A percentile compares a stretch with the other conserved stretches of the same genome.
phyloP scores from a whole-genome alignment of 2,113 vertebrate species.

The Ceyx melanurus region DNA sequence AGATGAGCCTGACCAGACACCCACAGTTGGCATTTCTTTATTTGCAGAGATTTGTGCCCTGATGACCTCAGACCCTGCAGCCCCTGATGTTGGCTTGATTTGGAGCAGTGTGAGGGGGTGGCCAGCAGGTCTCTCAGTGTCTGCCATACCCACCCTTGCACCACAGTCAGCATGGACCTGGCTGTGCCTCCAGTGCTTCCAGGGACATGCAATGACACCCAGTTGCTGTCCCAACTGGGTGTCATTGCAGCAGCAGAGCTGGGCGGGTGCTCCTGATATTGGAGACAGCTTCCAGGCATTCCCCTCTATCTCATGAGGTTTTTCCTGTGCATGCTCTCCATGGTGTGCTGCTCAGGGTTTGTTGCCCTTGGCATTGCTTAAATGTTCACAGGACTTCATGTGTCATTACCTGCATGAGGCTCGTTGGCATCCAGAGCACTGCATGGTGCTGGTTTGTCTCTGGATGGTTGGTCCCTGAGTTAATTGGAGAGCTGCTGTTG shows the following conservation, averaged over 20 bases:
- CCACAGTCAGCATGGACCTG: neutral
- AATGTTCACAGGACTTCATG: accelerated
- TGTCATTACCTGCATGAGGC: accelerated
- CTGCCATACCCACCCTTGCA: neutral
- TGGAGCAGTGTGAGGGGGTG: neutral
- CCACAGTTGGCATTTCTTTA: conserved; percentile 27
- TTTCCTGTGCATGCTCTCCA: accelerated
- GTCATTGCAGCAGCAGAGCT: neutral
- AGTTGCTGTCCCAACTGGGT: accelerated
- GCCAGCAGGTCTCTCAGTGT: neutral
- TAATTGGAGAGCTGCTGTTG: neutral
- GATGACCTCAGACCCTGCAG: conserved; percentile 26
- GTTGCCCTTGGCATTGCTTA: neutral
- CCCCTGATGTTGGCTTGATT: neutral
- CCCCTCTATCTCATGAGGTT: accelerated
- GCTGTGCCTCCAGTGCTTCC: accelerated
- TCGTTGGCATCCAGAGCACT: accelerated
- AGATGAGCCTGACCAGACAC: conserved; percentile 1
- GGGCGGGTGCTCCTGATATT: accelerated
- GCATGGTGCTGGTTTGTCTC: neutral
- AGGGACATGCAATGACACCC: neutral
- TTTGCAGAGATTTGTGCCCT: conserved; percentile 42
- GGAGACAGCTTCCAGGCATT: neutral
- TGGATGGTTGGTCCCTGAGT: accelerated
- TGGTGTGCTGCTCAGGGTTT: neutral